phyloP scores from a whole-genome alignment of 2,797 vertebrate species.

The Helicolenus hilgendorfi region DNA sequence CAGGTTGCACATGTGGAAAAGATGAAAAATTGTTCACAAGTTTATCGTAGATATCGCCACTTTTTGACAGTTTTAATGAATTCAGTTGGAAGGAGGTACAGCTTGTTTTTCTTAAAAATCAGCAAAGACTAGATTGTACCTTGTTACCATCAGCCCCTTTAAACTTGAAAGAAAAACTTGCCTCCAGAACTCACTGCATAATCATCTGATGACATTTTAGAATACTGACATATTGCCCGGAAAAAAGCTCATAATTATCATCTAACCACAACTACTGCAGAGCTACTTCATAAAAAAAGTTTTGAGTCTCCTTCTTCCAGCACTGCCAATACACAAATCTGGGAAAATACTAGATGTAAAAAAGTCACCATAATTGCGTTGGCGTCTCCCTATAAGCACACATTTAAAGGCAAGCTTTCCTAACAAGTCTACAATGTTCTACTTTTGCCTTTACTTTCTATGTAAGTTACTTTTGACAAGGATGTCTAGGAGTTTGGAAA shows the following conservation, averaged over 20 bases:
- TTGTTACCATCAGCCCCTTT: neutral
- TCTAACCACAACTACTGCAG: too few relatives aligned
- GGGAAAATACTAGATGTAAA: too few relatives aligned
- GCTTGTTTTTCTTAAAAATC: constrained; percentile 6
- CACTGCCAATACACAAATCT: too few relatives aligned
- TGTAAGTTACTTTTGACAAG: too few relatives aligned
- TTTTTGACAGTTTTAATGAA: constrained; percentile 6
- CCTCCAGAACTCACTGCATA: neutral
- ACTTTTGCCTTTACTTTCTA: too few relatives aligned
- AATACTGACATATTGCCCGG: neutral
- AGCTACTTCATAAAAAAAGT: too few relatives aligned
- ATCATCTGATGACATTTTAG: neutral
- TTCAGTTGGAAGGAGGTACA: neutral
- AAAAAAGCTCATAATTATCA: neutral
- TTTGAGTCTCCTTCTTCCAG: too few relatives aligned
- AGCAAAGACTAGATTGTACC: neutral
- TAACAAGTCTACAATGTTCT: fast-evolving
- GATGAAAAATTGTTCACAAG: constrained; percentile 28
- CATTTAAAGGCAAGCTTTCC: too few relatives aligned
- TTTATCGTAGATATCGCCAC: neutral
- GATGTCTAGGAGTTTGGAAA: too few relatives aligned
- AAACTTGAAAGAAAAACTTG: neutral
- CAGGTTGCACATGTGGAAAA: neutral
- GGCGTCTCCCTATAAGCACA: too few relatives aligned
- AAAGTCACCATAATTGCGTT: too few relatives aligned